Base-by-base conservation (phyloP, 2,113 vertebrate species). In the Rhinopomastus cyanomelas region DNA sequence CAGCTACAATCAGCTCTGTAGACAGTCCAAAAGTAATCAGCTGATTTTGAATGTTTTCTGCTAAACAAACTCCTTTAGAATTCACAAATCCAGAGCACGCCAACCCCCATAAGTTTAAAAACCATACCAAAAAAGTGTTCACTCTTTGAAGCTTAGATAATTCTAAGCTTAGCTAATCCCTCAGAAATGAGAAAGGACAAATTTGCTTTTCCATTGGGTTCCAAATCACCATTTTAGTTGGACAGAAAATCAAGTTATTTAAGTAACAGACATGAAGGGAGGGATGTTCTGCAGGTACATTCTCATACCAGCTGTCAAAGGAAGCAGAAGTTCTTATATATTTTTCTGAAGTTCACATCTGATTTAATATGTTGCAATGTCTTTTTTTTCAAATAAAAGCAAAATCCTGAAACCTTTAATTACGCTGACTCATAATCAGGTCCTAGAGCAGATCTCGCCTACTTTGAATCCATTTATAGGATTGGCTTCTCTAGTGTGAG, bases 381-480 rank as follows among this genome's bases (percentile, higher is more conserved):
- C n/a, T 22, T n/a, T 11, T 60, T 22, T 30, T n/a, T 56, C 15
- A 36, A 67, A 42, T 27, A 76, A 66, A 71, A 77, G 39, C 19
- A 73, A 83, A 37, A 72, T 78, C 25, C 39, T 46, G 30, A 81
- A 88, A 56, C 76, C 32, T 60, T 94, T 61, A 81, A 71, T 92
- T 92, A 68, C 78, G 46, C 88, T 92, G 87, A 94, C 82, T 93
- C 80, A 94, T 42, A 81, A 53, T 5, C 61, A 94, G 68, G 56
- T 87, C 67, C 64, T 59, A 74, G 81, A 90, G 80, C 27, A 86
- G 60, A 78, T 72, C 86, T 94, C 80, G 61, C 92, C 92, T 91
- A 92, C 93, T 91, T 72, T 15, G 53, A 65, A 89, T 32, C 62
- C 80, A 88, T 89, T 93, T 89, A 94, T 94, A 93, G 89, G 73